A percentile compares a stretch with the other conserved stretches of the same genome.
These are phyloP conservation scores for Aplidium turbinatum DNA, from an alignment of 23 tunicate genomes.

Conservation along the genomic window DNA sequence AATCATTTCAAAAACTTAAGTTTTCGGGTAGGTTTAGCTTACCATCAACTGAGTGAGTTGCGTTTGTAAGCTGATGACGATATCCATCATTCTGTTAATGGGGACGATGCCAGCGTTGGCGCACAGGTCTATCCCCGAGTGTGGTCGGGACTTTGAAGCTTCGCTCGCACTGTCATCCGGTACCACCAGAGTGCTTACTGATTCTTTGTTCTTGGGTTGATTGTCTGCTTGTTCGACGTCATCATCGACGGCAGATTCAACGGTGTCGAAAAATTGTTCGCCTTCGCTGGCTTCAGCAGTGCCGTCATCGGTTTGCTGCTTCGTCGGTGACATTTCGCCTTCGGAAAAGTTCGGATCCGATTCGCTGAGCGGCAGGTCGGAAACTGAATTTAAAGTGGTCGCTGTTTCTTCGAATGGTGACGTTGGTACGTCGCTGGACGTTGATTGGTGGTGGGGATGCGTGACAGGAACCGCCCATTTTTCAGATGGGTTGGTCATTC, in stretches of 20 bases:
- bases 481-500: neutral
- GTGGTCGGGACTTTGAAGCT: constrained; percentile 33
- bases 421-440: too few species aligned
- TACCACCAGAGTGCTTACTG: neutral
- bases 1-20: neutral
- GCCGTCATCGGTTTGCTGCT: neutral
- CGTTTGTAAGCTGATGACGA: constrained; percentile 42
- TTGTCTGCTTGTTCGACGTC: constrained; percentile 1
- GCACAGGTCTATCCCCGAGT: constrained; percentile 19
- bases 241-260: neutral
- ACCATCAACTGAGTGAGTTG: constrained; percentile 64
- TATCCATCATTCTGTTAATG: constrained; percentile 39
- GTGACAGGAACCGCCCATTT: constrained; percentile 46
- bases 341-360: neutral
- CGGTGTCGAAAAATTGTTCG: too few species aligned
- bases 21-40: neutral
- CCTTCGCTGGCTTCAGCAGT: too few species aligned
- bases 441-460: constrained; percentile 1
- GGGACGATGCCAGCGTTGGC: constrained; percentile 33
- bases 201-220: neutral
- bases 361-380: constrained; percentile 40
- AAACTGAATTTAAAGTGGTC: constrained; percentile 28
- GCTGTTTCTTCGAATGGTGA: neutral
- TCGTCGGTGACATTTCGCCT: neutral
- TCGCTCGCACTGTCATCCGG: constrained; percentile 5